Percentiles rank a stretch among this genome's conserved stretches.
These are phyloP conservation scores for Eucriotettix oculatus DNA, from an alignment of 2,888 invertebrate genomes.

Conservation along the genomic window DNA sequence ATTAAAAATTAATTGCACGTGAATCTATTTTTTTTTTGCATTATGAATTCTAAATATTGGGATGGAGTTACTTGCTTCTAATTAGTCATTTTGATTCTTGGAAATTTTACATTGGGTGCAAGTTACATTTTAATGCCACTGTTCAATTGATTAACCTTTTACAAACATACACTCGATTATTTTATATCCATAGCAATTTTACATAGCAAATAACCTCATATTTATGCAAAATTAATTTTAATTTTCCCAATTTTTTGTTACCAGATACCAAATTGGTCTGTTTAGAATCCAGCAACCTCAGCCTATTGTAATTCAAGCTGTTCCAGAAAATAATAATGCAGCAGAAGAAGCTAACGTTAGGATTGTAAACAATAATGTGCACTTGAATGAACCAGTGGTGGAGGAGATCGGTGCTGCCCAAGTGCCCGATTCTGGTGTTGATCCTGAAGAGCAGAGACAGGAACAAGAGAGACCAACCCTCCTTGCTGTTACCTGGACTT, in stretches of 20 bases:
- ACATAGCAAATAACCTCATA: no score
- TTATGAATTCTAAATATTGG: no score
- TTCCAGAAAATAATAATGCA: conserved; percentile 13
- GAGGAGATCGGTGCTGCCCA: conserved; percentile 7
- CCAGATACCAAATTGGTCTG: conserved; percentile 58
- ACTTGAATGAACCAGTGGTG: conserved; percentile 16
- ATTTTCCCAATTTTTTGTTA: conserved; percentile 8
- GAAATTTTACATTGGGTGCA: no score
- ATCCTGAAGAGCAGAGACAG: neutral
- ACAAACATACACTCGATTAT: no score
- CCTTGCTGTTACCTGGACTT: conserved; percentile 69
- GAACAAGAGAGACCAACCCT: conserved; percentile 34
- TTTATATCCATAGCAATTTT: no score
- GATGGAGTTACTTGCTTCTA: no score
- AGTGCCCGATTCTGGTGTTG: conserved; percentile 18
- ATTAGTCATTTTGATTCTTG: no score
- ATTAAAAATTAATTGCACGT: no score
- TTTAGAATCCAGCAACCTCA: conserved; percentile 35
- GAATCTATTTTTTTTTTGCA: no score
- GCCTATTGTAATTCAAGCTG: conserved; percentile 8
- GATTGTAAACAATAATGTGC: conserved; percentile 21
- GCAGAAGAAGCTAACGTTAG: conserved; percentile 13
- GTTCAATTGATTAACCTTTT: no score
- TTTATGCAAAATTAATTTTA: no score
- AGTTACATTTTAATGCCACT: no score